Conservation (phyloP, 2,797 vertebrate species). For the Octomys mimax region DNA sequence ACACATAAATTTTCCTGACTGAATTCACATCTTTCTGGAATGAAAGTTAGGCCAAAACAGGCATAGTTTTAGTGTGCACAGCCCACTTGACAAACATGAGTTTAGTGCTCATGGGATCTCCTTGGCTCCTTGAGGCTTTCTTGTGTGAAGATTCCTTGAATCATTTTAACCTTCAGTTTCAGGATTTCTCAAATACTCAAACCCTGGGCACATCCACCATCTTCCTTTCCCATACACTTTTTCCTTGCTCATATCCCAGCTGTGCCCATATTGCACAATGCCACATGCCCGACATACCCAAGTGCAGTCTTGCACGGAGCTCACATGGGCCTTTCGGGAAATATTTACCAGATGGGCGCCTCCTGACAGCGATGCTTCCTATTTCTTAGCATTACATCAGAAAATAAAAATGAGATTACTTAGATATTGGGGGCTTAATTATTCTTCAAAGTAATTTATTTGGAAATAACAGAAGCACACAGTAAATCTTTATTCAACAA, state of each 20-base stretch:
- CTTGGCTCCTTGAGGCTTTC: neutral
- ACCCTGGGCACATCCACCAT: neutral
- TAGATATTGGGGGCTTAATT: neutral
- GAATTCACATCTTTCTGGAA: neutral
- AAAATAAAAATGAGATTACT: conserved; percentile 1
- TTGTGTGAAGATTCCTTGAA: neutral
- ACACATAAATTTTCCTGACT: too few species aligned
- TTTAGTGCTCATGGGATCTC: neutral
- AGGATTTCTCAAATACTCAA: neutral
- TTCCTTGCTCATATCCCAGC: neutral
- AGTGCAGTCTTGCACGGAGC: neutral
- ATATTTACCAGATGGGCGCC: neutral
- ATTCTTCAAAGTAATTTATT: conserved; percentile 40
- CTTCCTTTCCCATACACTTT: neutral
- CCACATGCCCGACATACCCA: too few species aligned
- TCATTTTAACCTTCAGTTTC: neutral
- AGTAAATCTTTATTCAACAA: conserved; percentile 13
- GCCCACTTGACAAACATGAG: neutral
- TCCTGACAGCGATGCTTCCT: neutral
- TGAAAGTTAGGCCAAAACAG: neutral
- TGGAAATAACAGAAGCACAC: neutral
- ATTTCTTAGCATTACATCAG: conserved; percentile 47
- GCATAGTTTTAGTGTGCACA: neutral
- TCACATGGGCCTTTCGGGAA: neutral
- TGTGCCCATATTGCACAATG: neutral